Evolutionary conservation across 92 coral and sea anemone genomes (phyloP), one percentile per base, ranked within the genome.

Genomic region (Epizoanthus ramosus): DNA sequence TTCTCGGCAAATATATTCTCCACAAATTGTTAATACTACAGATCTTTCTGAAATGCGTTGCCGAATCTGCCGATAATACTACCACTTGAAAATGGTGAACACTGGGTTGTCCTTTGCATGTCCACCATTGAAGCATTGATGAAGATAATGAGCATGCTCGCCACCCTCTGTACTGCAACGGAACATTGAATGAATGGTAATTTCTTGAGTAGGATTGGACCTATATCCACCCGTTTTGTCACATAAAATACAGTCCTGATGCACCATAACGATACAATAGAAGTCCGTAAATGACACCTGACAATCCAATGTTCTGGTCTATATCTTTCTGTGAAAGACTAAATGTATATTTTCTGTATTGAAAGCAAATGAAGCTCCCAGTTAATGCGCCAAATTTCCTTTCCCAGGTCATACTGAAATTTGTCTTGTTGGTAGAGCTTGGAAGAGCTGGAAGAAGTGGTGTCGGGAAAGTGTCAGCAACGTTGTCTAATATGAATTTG

Each of bases 401-500:
- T 71, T 9, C 70, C 81, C 17, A 81, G 72, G 31, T 86, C 85
- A 80, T 80, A 86, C 86, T 23, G 90, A 80, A 9, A 86, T 80
- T 66, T 37, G 21, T 33, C 60, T 57, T 22, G 85, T 68, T 56
- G 74, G 81, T 80, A 80, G 74, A 73, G 24, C 80, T 35, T 54
- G 80, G 85, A 23, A 86, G 79, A 6, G 37, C 70, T 19, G 8
- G 68, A 23, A 79, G 53, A 58, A 86, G 35, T 19, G 24, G 28
- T 28, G 45, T 52, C 19, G 80, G 41, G 59, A 73, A 81, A 13
- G 39, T 69, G 53, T 54, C 63, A 64, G 90, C 90, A 63, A 85
- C 88, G 65, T 85, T 75, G 68, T 85, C 84, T 18, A 85, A 17
- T 33, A 85, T 73, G 35, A 2, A 4, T 2, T n/a, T n/a, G n/a